A percentile compares a stretch with the other conserved stretches of the same genome.
These are phyloP conservation scores for Brenthis ino DNA, from an alignment of 2,888 invertebrate genomes.

Conservation along the genomic window DNA sequence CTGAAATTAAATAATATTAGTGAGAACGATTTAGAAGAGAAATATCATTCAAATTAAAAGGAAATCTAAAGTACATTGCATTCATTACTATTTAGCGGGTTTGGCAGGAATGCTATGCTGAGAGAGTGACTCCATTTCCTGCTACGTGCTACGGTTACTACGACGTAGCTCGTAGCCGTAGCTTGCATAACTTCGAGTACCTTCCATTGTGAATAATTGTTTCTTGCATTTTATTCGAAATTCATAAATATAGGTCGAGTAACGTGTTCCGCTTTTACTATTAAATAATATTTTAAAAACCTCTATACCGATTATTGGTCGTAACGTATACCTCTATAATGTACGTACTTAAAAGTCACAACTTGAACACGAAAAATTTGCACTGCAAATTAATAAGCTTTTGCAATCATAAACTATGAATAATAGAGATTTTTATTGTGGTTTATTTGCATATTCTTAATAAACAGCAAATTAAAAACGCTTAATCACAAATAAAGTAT, in stretches of 20 bases:
- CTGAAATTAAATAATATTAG: too few species aligned
- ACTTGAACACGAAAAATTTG: background rate
- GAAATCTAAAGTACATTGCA: constrained; percentile 57
- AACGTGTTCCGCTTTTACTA: constrained; percentile 37
- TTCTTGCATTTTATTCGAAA: constrained; percentile 56
- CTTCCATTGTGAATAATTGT: constrained; percentile 63
- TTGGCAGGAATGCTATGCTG: constrained; percentile 68
- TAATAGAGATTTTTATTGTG: too few species aligned
- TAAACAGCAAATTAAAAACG: too few species aligned
- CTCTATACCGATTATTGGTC: constrained; percentile 15
- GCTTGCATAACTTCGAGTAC: constrained; percentile 60
- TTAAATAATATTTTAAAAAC: constrained; percentile 27
- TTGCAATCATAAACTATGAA: too few species aligned
- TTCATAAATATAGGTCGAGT: constrained; percentile 55
- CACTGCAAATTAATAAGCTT: too few species aligned
- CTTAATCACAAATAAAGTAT: too few species aligned
- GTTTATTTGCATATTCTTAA: too few species aligned
- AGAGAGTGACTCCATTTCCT: constrained; percentile 73
- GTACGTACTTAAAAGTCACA: constrained; percentile 11
- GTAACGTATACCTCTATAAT: too few species aligned
- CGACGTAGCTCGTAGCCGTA: constrained; percentile 58
- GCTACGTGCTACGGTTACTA: constrained; percentile 72
- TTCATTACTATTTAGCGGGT: constrained; percentile 71
- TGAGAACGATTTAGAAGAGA: too few species aligned
- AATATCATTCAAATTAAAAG: background rate